These are phyloP conservation scores for Siderastrea radians DNA, from an alignment of 92 coral and sea anemone species.

Conservation along the genomic window DNA sequence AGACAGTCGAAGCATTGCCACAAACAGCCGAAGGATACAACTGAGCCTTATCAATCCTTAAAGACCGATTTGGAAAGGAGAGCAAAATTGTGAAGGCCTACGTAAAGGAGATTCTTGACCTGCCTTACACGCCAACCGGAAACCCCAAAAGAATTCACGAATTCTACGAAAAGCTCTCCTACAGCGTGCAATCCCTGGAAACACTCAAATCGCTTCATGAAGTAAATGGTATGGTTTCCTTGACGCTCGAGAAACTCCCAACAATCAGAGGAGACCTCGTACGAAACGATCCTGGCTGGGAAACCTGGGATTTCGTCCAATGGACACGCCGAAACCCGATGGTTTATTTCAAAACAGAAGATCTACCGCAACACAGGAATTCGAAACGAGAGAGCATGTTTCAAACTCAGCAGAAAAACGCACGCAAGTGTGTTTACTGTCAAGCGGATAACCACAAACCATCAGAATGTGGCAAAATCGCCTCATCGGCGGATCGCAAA, in stretches of 20 bases:
- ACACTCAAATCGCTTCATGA: conserved; percentile 49
- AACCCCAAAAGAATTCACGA: conserved; percentile 51
- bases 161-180: conserved; percentile 41
- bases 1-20: neutral
- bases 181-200: conserved; percentile 60
- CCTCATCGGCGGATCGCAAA: conserved; percentile 39
- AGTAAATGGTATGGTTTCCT: conserved; percentile 55
- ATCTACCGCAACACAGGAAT: conserved; percentile 4
- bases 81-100: conserved; percentile 57
- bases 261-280: conserved; percentile 69
- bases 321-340: conserved; percentile 64
- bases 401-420: conserved; percentile 43
- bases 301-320: conserved; percentile 47
- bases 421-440: conserved; percentile 61
- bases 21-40: conserved; percentile 43
- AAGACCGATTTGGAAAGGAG: conserved; percentile 47
- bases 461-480: conserved; percentile 33
- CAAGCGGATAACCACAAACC: conserved; percentile 53
- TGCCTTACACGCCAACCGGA: conserved; percentile 48
- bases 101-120: conserved; percentile 40
- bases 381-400: conserved; percentile 29
- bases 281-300: conserved; percentile 52
- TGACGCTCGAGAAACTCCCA: conserved; percentile 62
- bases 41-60: conserved; percentile 12
- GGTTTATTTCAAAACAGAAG: conserved; percentile 31